Percentiles rank a stretch among this genome's conserved stretches.
Evolutionary conservation across 2,113 vertebrate genomes (phyloP).

Genomic region (Spea bombifrons): DNA sequence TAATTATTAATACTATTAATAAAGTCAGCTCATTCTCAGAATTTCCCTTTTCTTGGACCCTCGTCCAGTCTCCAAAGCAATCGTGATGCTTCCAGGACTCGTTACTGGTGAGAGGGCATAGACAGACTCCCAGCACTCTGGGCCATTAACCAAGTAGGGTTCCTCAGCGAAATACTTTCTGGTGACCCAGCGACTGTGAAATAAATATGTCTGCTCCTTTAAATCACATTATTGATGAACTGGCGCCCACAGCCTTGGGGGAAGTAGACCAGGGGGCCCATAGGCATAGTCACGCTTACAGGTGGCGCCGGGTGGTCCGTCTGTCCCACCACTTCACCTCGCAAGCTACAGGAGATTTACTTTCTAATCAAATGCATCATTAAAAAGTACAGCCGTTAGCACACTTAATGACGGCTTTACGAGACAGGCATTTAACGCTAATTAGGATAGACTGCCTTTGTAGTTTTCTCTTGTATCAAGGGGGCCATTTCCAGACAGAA

Average conservation of each 20-base stretch:
- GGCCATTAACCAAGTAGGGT: too few relatives aligned
- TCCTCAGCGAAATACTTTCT: too few relatives aligned
- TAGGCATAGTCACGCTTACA: neutral
- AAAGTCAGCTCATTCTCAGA: too few relatives aligned
- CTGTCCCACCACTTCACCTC: neutral
- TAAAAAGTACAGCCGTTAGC: constrained; percentile 60
- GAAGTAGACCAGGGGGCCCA: neutral
- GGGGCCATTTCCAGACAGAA: constrained; percentile 44
- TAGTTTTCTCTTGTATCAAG: constrained; percentile 33
- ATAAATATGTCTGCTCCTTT: too few relatives aligned
- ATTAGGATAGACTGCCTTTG: constrained; percentile 57
- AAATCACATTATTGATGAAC: neutral
- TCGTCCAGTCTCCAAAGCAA: too few relatives aligned
- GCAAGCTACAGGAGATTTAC: constrained; percentile 52
- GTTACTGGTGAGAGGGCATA: too few relatives aligned
- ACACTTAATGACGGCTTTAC: constrained; percentile 55
- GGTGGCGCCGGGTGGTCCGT: neutral
- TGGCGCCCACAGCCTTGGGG: neutral
- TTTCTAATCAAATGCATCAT: constrained; percentile 62
- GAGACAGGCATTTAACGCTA: constrained; percentile 57
- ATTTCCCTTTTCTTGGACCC: too few relatives aligned
- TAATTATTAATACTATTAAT: too few relatives aligned
- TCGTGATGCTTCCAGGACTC: too few relatives aligned
- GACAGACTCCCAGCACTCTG: too few relatives aligned
- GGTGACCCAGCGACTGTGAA: too few relatives aligned